Evolutionary conservation across 2,797 vertebrate species (phyloP).

Genomic region (Centroberyx gerrardi): DNA sequence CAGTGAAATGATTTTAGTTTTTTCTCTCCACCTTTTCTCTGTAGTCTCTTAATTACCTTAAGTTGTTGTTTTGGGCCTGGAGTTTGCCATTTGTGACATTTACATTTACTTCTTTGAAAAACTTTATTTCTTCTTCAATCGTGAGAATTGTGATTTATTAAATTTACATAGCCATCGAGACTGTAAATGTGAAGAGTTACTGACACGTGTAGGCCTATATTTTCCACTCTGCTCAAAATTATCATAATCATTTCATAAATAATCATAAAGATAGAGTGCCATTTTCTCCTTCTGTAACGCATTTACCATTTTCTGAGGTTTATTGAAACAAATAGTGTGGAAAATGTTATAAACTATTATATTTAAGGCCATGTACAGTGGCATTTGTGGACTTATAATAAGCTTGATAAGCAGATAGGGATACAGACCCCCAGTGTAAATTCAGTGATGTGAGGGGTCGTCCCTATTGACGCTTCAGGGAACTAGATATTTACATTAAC

Average conservation of each 20-base stretch:
- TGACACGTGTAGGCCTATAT: neutral
- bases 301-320: neutral
- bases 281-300: no score
- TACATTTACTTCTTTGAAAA: no score
- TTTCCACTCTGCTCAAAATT: constrained; percentile 1
- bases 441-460: constrained; percentile 40
- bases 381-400: no score
- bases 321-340: neutral
- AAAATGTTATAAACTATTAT: neutral
- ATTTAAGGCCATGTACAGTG: no score
- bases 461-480: constrained; percentile 51
- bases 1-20: no score
- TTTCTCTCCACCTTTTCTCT: no score
- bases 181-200: neutral
- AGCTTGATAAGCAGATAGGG: no score
- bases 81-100: no score
- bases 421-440: constrained; percentile 36
- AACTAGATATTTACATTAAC: constrained; percentile 60
- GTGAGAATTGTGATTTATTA: constrained; percentile 13
- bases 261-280: no score
- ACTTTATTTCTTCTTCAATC: neutral
- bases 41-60: no score
- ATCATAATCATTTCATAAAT: neutral
- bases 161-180: neutral
- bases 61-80: no score